Base-by-base conservation (phyloP, 2,797 vertebrate species). In the Sciurus carolinensis region DNA sequence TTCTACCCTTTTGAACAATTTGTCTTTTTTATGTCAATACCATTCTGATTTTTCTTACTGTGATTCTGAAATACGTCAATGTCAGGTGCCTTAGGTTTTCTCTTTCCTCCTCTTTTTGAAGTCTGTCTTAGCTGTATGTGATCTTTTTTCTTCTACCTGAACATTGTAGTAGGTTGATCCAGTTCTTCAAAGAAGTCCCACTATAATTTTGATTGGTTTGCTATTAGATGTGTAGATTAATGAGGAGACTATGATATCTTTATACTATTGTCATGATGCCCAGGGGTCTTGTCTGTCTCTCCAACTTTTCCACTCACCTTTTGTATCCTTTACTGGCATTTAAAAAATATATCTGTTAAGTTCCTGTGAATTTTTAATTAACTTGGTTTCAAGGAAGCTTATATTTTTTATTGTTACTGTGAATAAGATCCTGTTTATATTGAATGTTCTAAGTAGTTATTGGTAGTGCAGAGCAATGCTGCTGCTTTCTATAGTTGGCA, bases 351-450 rank as follows among this genome's bases (percentile, higher is more conserved):
- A 66, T 72, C 24, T 39, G 33, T 64, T 72, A 12, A 54, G n/a
- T 66, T 90, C 12, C 36, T 71, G 54, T 87, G 36, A 71, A 62
- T 42, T 85, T 95, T 81, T 88, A 14, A 36, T 85, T 81, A 54
- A 57, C 15, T 81, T 89, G 33, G 30, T 59, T 95, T 73, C 17
- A 83, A 83, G 52, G 57, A 24, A 42, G 10, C 87, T 87, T 72
- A 18, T 44, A 33, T 24, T 72, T 88, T 95, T 92, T 42, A 39
- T 84, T 81, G 36, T 30, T 83, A 36, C 17, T n/a, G 67, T 69
- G 39, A 52, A 66, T 30, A 80, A 62, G 11, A 77, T 42, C 17
- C 12, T 52, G 18, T 66, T 69, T 92, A 39, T 30, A 26, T 77
- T 86, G 57, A 30, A 28, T 57, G 67, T 42, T 86, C 52, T 90